A percentile compares a stretch with the other conserved stretches of the same genome.
phyloP scores from a whole-genome alignment of 2,113 vertebrate species.

The Nematolebias whitei region DNA sequence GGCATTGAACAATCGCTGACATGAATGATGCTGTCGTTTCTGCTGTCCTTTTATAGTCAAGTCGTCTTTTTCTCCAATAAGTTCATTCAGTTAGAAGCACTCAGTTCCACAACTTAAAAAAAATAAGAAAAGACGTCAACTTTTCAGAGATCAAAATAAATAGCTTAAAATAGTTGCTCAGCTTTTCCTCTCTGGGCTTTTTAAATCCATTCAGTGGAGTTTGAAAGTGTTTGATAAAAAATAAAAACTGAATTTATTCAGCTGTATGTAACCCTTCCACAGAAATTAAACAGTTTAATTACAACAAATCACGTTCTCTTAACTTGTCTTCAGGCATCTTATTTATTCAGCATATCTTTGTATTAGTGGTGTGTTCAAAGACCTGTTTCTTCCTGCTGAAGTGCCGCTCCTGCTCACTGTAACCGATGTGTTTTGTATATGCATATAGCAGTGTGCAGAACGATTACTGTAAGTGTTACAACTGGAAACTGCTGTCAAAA shows the following conservation, averaged over 20 bases:
- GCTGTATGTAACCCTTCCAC: constrained; percentile 19
- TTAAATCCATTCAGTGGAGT: constrained; percentile 24
- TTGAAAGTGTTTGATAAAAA: constrained; percentile 43
- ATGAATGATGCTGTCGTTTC: constrained; percentile 11
- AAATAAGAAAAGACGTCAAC: constrained; percentile 50
- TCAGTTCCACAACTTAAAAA: constrained; percentile 12
- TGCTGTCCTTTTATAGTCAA: background rate
- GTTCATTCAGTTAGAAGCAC: background rate
- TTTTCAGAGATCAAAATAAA: constrained; percentile 8
- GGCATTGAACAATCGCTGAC: background rate
- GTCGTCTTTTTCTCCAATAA: background rate
- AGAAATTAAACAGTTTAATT: constrained; percentile 56
- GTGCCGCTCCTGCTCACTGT: constrained; percentile 6
- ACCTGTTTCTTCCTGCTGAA: constrained; percentile 38
- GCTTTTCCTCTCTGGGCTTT: background rate
- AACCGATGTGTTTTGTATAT: constrained; percentile 1
- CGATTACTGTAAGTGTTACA: constrained; percentile 12
- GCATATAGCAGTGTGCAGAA: constrained; percentile 2
- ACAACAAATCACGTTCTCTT: constrained; percentile 52
- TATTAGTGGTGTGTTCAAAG: constrained; percentile 43
- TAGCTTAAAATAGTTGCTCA: constrained; percentile 22
- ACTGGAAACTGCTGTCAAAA: constrained; percentile 24
- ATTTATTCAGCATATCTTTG: constrained; percentile 53
- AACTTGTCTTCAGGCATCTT: constrained; percentile 59
- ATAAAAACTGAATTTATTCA: too few species aligned